These are phyloP conservation scores for Chironex yamaguchii DNA, from an alignment of 30 jellyfish, hydroid and myxozoan genomes.

Conservation along the genomic window DNA sequence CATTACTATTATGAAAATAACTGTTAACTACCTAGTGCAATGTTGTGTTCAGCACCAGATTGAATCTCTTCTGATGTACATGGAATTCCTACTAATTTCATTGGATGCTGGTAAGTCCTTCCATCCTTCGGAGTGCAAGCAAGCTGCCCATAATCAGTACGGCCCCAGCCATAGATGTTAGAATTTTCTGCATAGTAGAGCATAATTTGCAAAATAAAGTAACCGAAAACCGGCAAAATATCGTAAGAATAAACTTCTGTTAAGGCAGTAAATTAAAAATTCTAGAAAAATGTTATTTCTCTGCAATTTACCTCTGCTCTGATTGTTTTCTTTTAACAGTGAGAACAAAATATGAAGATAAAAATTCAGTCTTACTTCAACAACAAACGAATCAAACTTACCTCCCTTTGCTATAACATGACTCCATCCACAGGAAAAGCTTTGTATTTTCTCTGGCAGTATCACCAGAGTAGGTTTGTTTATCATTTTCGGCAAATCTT, in stretches of 20 bases:
- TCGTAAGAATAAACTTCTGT: too few species aligned
- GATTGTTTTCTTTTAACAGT: too few species aligned
- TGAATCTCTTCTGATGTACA: not conserved
- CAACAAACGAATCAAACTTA: too few species aligned
- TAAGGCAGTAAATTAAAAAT: too few species aligned
- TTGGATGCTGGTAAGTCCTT: too few species aligned
- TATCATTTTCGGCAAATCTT: not conserved
- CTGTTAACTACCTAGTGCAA: slow-evolving; percentile 3
- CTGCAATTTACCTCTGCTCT: too few species aligned
- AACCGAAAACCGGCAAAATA: too few species aligned
- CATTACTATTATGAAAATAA: not conserved
- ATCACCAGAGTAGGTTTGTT: not conserved
- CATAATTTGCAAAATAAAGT: too few species aligned
- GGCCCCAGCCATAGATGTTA: slow-evolving; percentile 52
- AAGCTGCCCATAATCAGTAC: slow-evolving; percentile 69
- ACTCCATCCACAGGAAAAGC: slow-evolving; percentile 38
- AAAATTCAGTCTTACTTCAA: too few species aligned
- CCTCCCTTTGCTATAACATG: slow-evolving; percentile 34
- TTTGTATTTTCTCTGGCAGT: not conserved
- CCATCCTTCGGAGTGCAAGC: slow-evolving; percentile 8
- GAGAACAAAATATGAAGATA: too few species aligned
- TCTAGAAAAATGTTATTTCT: too few species aligned
- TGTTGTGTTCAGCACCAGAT: slow-evolving; percentile 46
- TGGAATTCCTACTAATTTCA: not conserved
- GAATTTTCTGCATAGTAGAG: not conserved